Percentiles rank a stretch among this genome's conserved stretches.
phyloP scores from a whole-genome alignment of 2,888 invertebrate genomes.

The Dynastes grantii region DNA sequence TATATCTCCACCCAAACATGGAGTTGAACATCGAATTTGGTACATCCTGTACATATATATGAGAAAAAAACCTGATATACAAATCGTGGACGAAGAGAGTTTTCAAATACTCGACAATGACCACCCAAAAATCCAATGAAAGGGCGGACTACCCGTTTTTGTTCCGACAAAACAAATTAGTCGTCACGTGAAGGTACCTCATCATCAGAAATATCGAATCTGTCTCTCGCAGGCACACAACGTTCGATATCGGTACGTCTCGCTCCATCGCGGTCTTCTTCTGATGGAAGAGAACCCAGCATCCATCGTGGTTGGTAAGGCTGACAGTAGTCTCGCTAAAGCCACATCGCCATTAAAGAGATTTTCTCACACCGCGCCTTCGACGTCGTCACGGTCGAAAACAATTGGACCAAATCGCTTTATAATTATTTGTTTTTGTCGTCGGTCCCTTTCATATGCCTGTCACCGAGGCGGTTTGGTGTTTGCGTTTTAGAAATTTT shows the following conservation, averaged over 20 bases:
- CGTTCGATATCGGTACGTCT: background rate
- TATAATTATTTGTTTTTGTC: slow-evolving; percentile 47
- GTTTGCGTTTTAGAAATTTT: background rate
- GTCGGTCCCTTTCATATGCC: slow-evolving; percentile 19
- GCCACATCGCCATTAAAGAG: slow-evolving; percentile 27
- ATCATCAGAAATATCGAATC: slow-evolving; percentile 24
- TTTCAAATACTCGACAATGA: slow-evolving; percentile 47
- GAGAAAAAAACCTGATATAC: background rate
- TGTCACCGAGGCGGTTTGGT: background rate
- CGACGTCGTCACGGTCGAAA: slow-evolving; percentile 12
- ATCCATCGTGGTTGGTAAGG: slow-evolving; percentile 1
- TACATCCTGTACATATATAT: too few species aligned
- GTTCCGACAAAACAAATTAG: slow-evolving; percentile 58
- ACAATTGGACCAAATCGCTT: slow-evolving; percentile 43
- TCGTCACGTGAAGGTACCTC: slow-evolving; percentile 52
- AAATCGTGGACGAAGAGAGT: slow-evolving; percentile 3
- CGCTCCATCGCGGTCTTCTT: background rate
- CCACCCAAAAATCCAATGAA: slow-evolving; percentile 59
- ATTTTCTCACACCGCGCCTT: slow-evolving; percentile 33
- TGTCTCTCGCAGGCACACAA: background rate
- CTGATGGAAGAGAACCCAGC: slow-evolving; percentile 8
- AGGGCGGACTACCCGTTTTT: slow-evolving; percentile 56
- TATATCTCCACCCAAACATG: too few species aligned
- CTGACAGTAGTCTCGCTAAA: slow-evolving; percentile 43
- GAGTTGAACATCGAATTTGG: too few species aligned